phyloP scores from a whole-genome alignment of 1,140 invertebrate genomes.

The Trachymyrmex cornetzi region DNA sequence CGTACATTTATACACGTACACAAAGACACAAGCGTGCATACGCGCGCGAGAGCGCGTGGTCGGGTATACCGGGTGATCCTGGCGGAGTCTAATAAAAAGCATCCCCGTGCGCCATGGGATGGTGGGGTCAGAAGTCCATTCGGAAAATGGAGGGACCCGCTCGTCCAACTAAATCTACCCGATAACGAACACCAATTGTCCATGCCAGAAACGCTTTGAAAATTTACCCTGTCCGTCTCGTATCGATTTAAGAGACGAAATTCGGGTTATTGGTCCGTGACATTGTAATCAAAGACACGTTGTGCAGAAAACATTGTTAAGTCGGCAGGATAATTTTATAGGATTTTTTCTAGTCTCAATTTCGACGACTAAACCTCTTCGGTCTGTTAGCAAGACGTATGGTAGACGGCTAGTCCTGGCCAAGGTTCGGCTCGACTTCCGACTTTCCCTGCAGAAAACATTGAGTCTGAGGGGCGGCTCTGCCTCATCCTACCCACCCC shows the following conservation, averaged over 20 bases:
- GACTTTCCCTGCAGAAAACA: slow-evolving; percentile 87
- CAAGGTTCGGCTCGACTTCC: slow-evolving; percentile 86
- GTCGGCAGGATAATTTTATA: slow-evolving; percentile 71
- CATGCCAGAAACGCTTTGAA: slow-evolving; percentile 37
- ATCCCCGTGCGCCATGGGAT: slow-evolving; percentile 79
- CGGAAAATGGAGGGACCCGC: slow-evolving; percentile 86
- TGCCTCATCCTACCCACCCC: slow-evolving; percentile 74
- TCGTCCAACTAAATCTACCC: slow-evolving; percentile 86
- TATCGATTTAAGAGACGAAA: slow-evolving; percentile 72
- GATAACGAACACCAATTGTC: slow-evolving; percentile 85
- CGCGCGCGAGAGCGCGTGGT: slow-evolving; percentile 19
- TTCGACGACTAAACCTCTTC: slow-evolving; percentile 82
- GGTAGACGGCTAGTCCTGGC: slow-evolving; percentile 84
- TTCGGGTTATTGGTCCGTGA: neutral
- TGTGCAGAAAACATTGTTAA: too few species aligned
- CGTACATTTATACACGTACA: slow-evolving; percentile 31
- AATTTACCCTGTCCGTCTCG: neutral
- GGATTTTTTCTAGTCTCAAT: slow-evolving; percentile 68
- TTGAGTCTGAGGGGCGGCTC: slow-evolving; percentile 84
- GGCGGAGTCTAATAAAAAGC: slow-evolving; percentile 86
- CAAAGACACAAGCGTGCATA: neutral
- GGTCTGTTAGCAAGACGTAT: slow-evolving; percentile 85
- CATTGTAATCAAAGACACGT: too few species aligned
- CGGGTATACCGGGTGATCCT: slow-evolving; percentile 81
- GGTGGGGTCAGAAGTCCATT: slow-evolving; percentile 86